Base-by-base conservation (phyloP, 2,113 vertebrate species). In the Hipposideros armiger region DNA sequence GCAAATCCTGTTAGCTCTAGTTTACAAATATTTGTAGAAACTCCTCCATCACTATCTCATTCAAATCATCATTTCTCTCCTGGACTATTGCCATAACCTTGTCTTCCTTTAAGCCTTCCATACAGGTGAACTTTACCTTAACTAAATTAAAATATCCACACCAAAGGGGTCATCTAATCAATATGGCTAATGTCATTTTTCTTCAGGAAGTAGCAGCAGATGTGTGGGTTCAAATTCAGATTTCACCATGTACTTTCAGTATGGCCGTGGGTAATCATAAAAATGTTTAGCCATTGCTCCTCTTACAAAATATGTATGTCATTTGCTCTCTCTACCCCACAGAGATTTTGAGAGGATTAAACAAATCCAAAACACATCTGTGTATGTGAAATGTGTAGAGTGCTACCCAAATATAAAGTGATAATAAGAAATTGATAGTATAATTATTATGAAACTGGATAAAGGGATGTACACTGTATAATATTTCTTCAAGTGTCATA, bases 261-360 rank as follows among this genome's bases (percentile, higher is more conserved):
- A 19, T 54, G 30, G 66, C 66, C 69, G 3, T 87, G 32, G 17
- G 50, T 42, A 90, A 69, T 88, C 19, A n/a, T 67, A 7, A 58
- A 73, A 5, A 70, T 52, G 20, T 69, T 73, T 24, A 88, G 72
- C 28, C 36, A 82, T 16, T 85, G 4, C 28, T 77, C 47, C 17
- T 83, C 70, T 50, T 84, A 52, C 78, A n/a, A 77, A 73, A 70
- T 54, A 24, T 36, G 2, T 15, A 20, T 86, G 16, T 60, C 5
- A 74, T 87, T 88, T 91, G 2, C 45, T 90, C 17, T 82, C 2
- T 72, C 16, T 88, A 20, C 0, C 36, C 22, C 10, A n/a, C 20
- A 93, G 19, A 94, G 24, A 84, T 62, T 90, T 84, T 87, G n/a
- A 85, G 40, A 78, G 13, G 24, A 78, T 56, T 92, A 78, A 90